Conservation (phyloP, 1,140 invertebrate species). For the Cotesia glomerata region DNA sequence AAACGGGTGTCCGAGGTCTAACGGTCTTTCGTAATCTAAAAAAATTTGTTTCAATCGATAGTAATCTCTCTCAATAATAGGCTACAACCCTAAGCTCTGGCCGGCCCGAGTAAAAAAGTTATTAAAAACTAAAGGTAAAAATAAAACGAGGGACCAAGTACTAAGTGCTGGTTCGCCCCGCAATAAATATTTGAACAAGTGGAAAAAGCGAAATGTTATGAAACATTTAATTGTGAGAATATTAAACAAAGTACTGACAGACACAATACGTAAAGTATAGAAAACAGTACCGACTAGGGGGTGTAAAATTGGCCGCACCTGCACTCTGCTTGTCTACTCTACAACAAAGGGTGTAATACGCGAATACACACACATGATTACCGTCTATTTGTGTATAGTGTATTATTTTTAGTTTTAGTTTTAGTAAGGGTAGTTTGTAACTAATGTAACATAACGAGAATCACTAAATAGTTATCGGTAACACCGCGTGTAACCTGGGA, state of each 20-base stretch:
- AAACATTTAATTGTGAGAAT: not conserved
- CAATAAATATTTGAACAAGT: not conserved
- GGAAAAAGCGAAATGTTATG: not conserved
- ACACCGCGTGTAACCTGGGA: not conserved
- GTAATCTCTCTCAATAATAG: too few relatives aligned
- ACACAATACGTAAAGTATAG: not conserved
- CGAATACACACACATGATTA: too few relatives aligned
- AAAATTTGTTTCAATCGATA: too few relatives aligned
- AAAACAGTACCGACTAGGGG: not conserved
- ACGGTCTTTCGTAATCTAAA: too few relatives aligned
- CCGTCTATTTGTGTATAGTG: not conserved
- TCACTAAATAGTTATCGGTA: slow-evolving; percentile 1
- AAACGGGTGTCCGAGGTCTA: too few relatives aligned
- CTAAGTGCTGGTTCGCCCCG: too few relatives aligned
- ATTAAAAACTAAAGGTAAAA: too few relatives aligned
- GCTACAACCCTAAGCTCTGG: too few relatives aligned
- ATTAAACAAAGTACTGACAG: not conserved
- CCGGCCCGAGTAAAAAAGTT: too few relatives aligned
- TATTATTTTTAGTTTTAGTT: too few relatives aligned
- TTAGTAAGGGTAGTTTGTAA: not conserved
- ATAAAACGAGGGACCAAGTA: too few relatives aligned
- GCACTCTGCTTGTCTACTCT: not conserved
- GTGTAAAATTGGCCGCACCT: not conserved
- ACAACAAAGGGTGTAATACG: not conserved
- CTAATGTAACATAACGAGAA: not conserved